Conservation (phyloP, 2,113 vertebrate species). For the Promerops cafer region DNA sequence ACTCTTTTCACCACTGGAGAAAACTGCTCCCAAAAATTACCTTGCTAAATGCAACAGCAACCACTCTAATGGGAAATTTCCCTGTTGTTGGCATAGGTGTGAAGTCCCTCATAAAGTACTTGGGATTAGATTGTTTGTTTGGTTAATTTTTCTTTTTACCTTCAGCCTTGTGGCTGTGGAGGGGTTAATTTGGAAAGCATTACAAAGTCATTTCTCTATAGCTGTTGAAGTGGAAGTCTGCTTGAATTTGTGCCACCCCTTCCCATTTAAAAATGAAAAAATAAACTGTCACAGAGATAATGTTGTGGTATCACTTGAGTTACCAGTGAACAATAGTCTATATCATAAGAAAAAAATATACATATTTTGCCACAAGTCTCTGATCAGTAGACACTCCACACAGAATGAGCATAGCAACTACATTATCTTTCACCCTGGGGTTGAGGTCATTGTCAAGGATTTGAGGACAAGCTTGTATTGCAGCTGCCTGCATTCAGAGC, state of each 20-base stretch:
- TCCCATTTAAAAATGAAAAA: conserved; percentile 18
- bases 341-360: conserved; percentile 52
- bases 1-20: neutral
- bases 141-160: neutral
- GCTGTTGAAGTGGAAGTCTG: neutral
- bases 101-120: neutral
- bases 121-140: neutral
- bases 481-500: conserved; percentile 65
- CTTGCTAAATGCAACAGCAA: neutral
- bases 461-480: conserved; percentile 66
- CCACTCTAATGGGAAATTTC: neutral
- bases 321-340: conserved; percentile 46
- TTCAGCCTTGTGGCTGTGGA: neutral
- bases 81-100: neutral
- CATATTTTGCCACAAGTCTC: conserved; percentile 51
- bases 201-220: neutral
- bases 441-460: conserved; percentile 69
- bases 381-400: conserved; percentile 59
- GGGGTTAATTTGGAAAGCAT: conserved; percentile 29
- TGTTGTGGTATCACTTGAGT: conserved; percentile 49
- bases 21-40: neutral
- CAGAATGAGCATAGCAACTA: conserved; percentile 62
- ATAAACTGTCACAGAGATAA: conserved; percentile 55
- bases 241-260: conserved; percentile 27
- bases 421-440: conserved; percentile 70